These are phyloP conservation scores for Lissocephala sabroskyi DNA, from an alignment of 2,888 invertebrate genomes.

Conservation along the genomic window DNA sequence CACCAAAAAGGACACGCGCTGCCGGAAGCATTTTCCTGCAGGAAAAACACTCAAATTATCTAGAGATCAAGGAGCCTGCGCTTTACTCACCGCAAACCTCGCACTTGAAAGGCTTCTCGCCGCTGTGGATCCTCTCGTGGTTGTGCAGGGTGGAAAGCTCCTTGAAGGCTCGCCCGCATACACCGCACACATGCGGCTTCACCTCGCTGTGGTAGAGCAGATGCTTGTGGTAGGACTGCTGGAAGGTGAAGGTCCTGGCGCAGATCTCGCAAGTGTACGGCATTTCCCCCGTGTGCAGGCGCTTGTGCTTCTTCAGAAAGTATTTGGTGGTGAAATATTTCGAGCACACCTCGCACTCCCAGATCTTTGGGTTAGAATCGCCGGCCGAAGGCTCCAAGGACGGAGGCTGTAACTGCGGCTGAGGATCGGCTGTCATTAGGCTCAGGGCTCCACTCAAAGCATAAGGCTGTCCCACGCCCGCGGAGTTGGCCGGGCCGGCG, in stretches of 20 bases:
- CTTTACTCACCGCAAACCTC: slow-evolving; percentile 83
- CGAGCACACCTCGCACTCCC: slow-evolving; percentile 88
- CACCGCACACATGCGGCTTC: slow-evolving; percentile 83
- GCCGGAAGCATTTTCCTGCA: slow-evolving; percentile 88
- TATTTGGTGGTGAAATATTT: slow-evolving; percentile 92
- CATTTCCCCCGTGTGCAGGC: slow-evolving; percentile 90
- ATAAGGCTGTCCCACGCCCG: slow-evolving; percentile 23
- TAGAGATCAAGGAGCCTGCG: background rate
- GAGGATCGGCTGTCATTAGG: slow-evolving; percentile 26
- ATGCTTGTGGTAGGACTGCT: slow-evolving; percentile 92
- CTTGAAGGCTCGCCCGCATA: slow-evolving; percentile 88
- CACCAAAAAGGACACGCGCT: slow-evolving; percentile 88
- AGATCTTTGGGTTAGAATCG: slow-evolving; percentile 80
- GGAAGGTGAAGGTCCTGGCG: slow-evolving; percentile 89
- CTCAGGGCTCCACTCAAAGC: slow-evolving; percentile 49
- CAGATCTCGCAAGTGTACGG: slow-evolving; percentile 88
- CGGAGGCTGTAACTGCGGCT: background rate
- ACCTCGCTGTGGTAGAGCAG: slow-evolving; percentile 89
- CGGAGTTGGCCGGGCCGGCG: slow-evolving; percentile 1
- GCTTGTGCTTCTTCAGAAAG: slow-evolving; percentile 90
- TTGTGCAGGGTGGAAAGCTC: slow-evolving; percentile 90
- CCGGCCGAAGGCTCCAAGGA: slow-evolving; percentile 10
- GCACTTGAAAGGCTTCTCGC: slow-evolving; percentile 89
- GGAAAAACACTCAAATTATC: slow-evolving; percentile 24
- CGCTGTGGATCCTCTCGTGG: slow-evolving; percentile 84